Percentiles rank a stretch among this genome's conserved stretches.
These are phyloP conservation scores for Rhodinocichla rosea DNA, from an alignment of 2,113 vertebrate genomes.

Conservation along the genomic window DNA sequence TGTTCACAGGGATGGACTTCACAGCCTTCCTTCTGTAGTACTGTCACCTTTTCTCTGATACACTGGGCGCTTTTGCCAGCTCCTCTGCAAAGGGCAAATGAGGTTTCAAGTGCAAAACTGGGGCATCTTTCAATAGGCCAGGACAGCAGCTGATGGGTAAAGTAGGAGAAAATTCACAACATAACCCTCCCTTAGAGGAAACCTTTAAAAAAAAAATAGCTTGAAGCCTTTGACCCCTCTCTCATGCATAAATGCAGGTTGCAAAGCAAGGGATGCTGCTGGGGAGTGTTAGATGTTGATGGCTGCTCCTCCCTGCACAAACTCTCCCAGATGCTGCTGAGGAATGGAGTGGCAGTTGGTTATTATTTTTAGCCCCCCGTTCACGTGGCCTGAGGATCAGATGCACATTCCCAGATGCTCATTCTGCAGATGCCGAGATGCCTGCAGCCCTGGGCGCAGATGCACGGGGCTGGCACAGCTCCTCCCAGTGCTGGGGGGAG, in stretches of 20 bases:
- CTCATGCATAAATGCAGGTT: neutral
- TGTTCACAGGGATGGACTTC: neutral
- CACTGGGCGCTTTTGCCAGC: neutral
- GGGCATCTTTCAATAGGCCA: neutral
- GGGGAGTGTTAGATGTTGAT: neutral
- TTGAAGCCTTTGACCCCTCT: neutral
- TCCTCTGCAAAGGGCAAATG: neutral
- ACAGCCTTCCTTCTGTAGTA: neutral
- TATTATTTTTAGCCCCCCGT: conserved; percentile 61
- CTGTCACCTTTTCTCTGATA: neutral
- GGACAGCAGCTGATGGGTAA: neutral
- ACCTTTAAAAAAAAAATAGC: neutral
- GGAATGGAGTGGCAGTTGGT: conserved; percentile 15
- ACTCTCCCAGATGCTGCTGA: neutral
- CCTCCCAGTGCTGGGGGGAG: neutral
- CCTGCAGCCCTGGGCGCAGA: accelerated
- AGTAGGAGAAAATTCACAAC: neutral
- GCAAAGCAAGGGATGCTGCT: neutral
- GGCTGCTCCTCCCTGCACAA: neutral
- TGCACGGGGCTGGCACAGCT: neutral
- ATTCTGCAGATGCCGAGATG: neutral
- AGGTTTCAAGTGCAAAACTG: neutral
- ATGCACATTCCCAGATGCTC: conserved; percentile 60
- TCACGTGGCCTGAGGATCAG: conserved; percentile 51
- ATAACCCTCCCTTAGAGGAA: neutral